phyloP scores from a whole-genome alignment of 2,113 vertebrate species.

The Pomatorhinus ruficollis region DNA sequence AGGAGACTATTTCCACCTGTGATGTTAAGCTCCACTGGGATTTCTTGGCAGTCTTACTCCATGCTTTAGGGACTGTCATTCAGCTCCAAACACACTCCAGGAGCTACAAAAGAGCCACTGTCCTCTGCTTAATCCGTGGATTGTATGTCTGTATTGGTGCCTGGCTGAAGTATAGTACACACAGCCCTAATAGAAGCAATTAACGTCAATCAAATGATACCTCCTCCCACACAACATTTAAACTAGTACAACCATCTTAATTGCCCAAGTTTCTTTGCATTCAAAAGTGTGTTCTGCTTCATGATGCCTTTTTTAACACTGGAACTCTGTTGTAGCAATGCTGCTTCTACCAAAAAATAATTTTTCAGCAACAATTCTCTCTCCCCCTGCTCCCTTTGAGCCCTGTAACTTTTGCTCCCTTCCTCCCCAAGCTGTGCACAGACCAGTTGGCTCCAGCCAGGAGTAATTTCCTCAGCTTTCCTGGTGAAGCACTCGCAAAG shows the following conservation, averaged over 20 bases:
- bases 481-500: neutral
- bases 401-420: conserved; percentile 15
- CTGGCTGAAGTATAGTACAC: conserved; percentile 28
- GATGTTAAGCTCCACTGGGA: conserved; percentile 43
- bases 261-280: conserved; percentile 8
- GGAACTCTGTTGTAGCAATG: conserved; percentile 24
- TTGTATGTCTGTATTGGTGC: conserved; percentile 28
- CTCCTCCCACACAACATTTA: conserved; percentile 29
- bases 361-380: conserved; percentile 5
- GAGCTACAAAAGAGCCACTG: conserved; percentile 61
- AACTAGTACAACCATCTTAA: conserved; percentile 15
- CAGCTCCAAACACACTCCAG: neutral
- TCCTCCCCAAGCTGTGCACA: neutral
- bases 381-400: neutral
- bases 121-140: conserved; percentile 36
- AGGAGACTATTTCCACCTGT: conserved; percentile 44
- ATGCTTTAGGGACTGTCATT: conserved; percentile 23
- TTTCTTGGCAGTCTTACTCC: neutral
- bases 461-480: conserved; percentile 16
- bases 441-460: conserved; percentile 24
- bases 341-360: neutral
- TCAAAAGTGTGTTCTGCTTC: neutral
- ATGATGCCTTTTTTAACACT: conserved; percentile 21
- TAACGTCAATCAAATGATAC: conserved; percentile 63
- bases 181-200: conserved; percentile 54